Evolutionary conservation across 2,113 vertebrate species (phyloP), one percentile per base, ranked within the genome.

Genomic region (Labeo rohita): DNA sequence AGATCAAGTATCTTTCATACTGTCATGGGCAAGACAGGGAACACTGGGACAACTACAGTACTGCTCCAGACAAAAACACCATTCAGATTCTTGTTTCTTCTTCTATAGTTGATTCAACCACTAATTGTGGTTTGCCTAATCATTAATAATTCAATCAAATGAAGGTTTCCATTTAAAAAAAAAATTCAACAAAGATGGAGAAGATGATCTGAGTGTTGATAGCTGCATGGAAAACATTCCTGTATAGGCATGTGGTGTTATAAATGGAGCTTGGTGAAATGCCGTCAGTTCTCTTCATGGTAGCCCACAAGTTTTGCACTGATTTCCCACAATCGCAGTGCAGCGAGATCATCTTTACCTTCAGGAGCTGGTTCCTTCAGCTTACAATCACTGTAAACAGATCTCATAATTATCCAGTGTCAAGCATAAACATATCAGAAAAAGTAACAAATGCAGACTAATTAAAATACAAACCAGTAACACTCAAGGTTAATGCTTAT

Each of bases 281-380:
- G 52, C n/a, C 65, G 52, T 89, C 52, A 89, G 61, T 88, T 8
- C 18, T 82, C 73, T 76, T 89, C 65, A 23, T 82, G 49, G 54
- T 85, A 72, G 13, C 86, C 87, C n/a, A 92, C 90, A 49, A 90
- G 74, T 66, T 86, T 77, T 77, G 83, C 47, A 84, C 91, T 92
- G 28, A 92, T 54, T 21, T 90, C 87, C 91, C 90, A 92, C 18
- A 91, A 80, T 52, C 74, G 88, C 77, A 88, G 74, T 4, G 91
- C 90, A 45, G 85, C 65, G 1, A 89, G 66, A 59, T 90, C 90
- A 84, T 92, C 91, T 70, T 88, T 88, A 34, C 83, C 91, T 80
- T 90, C 88, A 0, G 73, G 85, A 63, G 80, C 73, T 61, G 89
- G 76, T 34, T 91, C 90, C 75, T 84, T 90, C 66, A 88, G 36